Conservation (phyloP, 2,113 vertebrate species). For the Gila orcuttii region DNA sequence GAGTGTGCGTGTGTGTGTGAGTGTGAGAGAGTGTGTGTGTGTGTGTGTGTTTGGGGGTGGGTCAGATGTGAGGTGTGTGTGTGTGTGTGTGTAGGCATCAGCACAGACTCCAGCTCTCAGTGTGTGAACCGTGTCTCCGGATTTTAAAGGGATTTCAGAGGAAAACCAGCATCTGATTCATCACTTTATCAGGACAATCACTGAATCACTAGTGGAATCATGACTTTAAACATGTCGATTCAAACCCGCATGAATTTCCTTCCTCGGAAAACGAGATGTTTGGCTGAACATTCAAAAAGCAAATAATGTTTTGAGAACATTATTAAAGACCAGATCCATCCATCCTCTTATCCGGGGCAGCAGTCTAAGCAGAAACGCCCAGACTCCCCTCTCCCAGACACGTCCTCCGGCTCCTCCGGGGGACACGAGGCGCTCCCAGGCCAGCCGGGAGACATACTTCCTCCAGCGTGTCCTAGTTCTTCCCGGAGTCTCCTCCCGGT, state of each 20-base stretch:
- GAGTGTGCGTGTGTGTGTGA: conserved; percentile 1
- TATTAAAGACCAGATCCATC: too few species aligned
- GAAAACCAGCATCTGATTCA: not conserved
- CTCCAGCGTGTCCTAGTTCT: too few species aligned
- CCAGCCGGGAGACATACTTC: too few species aligned
- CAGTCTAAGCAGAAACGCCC: too few species aligned
- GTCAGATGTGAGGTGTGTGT: not conserved
- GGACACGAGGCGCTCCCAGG: too few species aligned
- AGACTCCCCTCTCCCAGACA: too few species aligned
- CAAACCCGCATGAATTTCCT: not conserved
- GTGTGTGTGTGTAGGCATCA: conserved; percentile 50
- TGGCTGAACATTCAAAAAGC: not conserved
- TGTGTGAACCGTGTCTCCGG: conserved; percentile 21
- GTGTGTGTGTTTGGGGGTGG: not conserved
- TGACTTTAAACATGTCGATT: not conserved
- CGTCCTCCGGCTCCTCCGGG: too few species aligned
- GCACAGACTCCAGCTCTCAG: not conserved
- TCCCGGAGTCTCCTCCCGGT: too few species aligned
- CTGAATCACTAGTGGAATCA: not conserved
- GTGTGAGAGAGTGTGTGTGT: not conserved
- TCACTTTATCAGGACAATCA: not conserved
- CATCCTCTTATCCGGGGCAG: too few species aligned
- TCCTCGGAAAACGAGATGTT: not conserved
- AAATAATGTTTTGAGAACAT: too few species aligned
- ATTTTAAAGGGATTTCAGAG: not conserved